Conservation (phyloP, 2,888 invertebrate genomes). For the Gari tellinella region DNA sequence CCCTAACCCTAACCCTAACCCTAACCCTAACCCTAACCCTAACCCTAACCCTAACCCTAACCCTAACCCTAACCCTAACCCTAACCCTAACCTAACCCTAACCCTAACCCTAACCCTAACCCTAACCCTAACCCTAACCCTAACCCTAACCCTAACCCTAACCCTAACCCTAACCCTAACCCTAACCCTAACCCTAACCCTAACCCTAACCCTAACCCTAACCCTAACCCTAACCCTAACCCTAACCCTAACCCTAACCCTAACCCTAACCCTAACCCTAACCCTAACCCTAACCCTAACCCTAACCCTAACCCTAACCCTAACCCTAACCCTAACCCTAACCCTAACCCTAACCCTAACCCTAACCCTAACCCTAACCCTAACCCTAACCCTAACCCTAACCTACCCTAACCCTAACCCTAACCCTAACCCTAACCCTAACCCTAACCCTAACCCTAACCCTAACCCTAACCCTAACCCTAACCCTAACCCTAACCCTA, state of each 20-base stretch:
- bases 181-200: slow-evolving; percentile 24
- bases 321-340: slow-evolving; percentile 55
- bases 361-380: slow-evolving; percentile 51
- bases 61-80: slow-evolving; percentile 51
- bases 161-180: slow-evolving; percentile 28
- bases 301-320: slow-evolving; percentile 49
- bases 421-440: slow-evolving; percentile 46
- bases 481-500: slow-evolving; percentile 55
- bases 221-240: slow-evolving; percentile 42
- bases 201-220: slow-evolving; percentile 46
- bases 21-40: slow-evolving; percentile 48
- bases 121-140: slow-evolving; percentile 25
- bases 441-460: slow-evolving; percentile 35
- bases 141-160: slow-evolving; percentile 21
- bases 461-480: slow-evolving; percentile 59
- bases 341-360: slow-evolving; percentile 48
- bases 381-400: slow-evolving; percentile 55
- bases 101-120: slow-evolving; percentile 42
- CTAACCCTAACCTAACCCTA: no score
- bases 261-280: slow-evolving; percentile 41
- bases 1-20: slow-evolving; percentile 43
- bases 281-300: slow-evolving; percentile 45
- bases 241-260: slow-evolving; percentile 35
- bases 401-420: no score
- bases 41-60: slow-evolving; percentile 45